Evolutionary conservation across 2,888 invertebrate species (phyloP).

Genomic region (Aporophyla nigra): DNA sequence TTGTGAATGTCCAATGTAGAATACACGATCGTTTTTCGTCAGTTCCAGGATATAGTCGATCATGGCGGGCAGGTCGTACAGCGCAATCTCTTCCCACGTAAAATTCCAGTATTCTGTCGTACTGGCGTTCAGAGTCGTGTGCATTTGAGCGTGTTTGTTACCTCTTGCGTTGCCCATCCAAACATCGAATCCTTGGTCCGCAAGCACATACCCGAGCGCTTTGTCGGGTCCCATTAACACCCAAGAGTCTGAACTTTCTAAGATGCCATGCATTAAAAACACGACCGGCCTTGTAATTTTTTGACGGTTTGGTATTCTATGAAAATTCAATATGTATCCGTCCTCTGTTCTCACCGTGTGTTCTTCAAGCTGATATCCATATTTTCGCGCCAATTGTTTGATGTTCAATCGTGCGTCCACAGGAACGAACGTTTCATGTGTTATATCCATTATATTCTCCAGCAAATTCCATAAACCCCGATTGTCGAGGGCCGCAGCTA

Average conservation of each 20-base stretch:
- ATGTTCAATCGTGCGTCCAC: slow-evolving; percentile 78
- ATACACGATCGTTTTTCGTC: slow-evolving; percentile 88
- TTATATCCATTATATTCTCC: slow-evolving; percentile 37
- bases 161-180: slow-evolving; percentile 97
- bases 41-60: slow-evolving; percentile 91
- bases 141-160: slow-evolving; percentile 88
- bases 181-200: slow-evolving; percentile 93
- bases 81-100: slow-evolving; percentile 94
- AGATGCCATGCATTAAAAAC: slow-evolving; percentile 95
- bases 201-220: slow-evolving; percentile 92
- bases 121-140: slow-evolving; percentile 72
- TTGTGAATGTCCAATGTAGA: slow-evolving; percentile 94
- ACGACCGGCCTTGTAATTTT: slow-evolving; percentile 81
- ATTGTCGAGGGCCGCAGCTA: slow-evolving; percentile 34
- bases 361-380: slow-evolving; percentile 77
- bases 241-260: slow-evolving; percentile 84
- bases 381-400: slow-evolving; percentile 72
- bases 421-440: slow-evolving; percentile 39
- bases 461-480: slow-evolving; percentile 55
- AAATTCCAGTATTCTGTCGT: slow-evolving; percentile 82
- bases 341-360: slow-evolving; percentile 80
- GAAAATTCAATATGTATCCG: slow-evolving; percentile 79
- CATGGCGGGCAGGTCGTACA: slow-evolving; percentile 93
- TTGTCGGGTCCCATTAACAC: slow-evolving; percentile 92
- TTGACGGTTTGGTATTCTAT: slow-evolving; percentile 74